Evolutionary conservation across 1,140 invertebrate species (phyloP), one percentile per base, ranked within the genome.

Genomic region (Lasioglossum albipes): DNA sequence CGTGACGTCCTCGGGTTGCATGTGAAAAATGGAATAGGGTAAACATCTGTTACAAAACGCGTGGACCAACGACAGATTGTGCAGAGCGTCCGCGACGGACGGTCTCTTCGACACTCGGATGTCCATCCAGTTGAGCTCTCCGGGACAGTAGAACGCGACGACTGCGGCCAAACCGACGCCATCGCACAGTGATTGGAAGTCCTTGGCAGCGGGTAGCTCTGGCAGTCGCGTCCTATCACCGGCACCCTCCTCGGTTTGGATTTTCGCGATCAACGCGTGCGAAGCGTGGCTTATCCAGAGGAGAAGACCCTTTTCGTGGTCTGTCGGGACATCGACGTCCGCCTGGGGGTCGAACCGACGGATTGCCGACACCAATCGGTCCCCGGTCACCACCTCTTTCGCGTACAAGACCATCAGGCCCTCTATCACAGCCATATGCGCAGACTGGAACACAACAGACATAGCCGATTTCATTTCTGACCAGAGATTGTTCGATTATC

Each of bases 341-440:
- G 89, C 84, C 75, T 91, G 89, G 2, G 93, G 92, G 65, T 94
- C 94, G 91, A 96, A 97, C 79, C 97, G 94, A 87, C 96, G 95
- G 72, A 98, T 96, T 69, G 98, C 97, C 75, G 97, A 96, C 41
- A 96, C 94, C 45, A 99, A 96, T 71, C 97, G 95, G 86, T 99
- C 98, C 57, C 96, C 95, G 27, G 97, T 98, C 80, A 98, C 96
- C 78, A 99, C 97, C 94, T 99, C 98, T 89, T 97, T 97, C 83
- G 98, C 96, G 94, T 99, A 99, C 82, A 99, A 95, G 87, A 96
- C 95, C 98, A 99, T 99, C 91, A 99, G 95, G 85, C 97, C 97
- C 94, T 99, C 98, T 94, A 99, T 98, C 93, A 99, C 97, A 92
- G 97, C 96, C 95, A 99, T 96, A 94, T 99, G 99, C 85, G 98